A percentile compares a stretch with the other conserved stretches of the same genome.
Conservation (phyloP, 2,888 invertebrate genomes). For the Polydrusus cervinus region DNA sequence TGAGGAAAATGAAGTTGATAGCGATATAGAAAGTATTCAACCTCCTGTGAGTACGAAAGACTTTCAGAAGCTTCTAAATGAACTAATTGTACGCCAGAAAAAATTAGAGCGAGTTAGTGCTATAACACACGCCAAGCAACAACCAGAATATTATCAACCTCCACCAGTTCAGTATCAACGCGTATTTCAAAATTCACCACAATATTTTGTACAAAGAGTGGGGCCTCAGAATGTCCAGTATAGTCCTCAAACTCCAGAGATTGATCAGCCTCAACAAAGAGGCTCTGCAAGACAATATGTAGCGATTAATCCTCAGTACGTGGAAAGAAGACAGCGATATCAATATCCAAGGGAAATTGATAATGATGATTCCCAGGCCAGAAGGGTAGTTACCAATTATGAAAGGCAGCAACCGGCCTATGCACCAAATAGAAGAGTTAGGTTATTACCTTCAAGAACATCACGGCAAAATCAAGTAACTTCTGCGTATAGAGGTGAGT, state of each 20-base stretch:
- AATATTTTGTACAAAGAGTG: conserved; percentile 58
- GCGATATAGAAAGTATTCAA: conserved; percentile 76
- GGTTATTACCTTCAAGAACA: conserved; percentile 58
- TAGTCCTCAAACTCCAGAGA: conserved; percentile 53
- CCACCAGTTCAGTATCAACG: conserved; percentile 46
- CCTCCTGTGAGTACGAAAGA: conserved; percentile 83
- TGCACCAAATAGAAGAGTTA: conserved; percentile 65
- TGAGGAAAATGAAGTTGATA: conserved; percentile 60
- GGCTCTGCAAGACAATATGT: conserved; percentile 37
- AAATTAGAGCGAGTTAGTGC: conserved; percentile 75
- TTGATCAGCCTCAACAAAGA: conserved; percentile 46
- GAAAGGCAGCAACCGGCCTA: conserved; percentile 51
- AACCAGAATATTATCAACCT: conserved; percentile 46
- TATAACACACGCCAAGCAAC: conserved; percentile 59
- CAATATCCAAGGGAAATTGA: conserved; percentile 54
- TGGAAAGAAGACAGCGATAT: conserved; percentile 20
- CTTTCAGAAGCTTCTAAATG: conserved; percentile 79
- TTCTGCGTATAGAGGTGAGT: conserved; percentile 28
- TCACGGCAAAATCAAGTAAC: conserved; percentile 14
- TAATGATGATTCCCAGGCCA: conserved; percentile 60
- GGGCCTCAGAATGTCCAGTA: conserved; percentile 54
- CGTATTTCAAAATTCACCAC: conserved; percentile 45
- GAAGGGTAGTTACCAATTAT: conserved; percentile 21
- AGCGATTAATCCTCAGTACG: conserved; percentile 34
- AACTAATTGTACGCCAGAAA: conserved; percentile 78